Percentiles rank a stretch among this genome's conserved stretches.
These are phyloP conservation scores for Himalopsyche phryganea DNA, from an alignment of 1,140 invertebrate species.

Conservation along the genomic window DNA sequence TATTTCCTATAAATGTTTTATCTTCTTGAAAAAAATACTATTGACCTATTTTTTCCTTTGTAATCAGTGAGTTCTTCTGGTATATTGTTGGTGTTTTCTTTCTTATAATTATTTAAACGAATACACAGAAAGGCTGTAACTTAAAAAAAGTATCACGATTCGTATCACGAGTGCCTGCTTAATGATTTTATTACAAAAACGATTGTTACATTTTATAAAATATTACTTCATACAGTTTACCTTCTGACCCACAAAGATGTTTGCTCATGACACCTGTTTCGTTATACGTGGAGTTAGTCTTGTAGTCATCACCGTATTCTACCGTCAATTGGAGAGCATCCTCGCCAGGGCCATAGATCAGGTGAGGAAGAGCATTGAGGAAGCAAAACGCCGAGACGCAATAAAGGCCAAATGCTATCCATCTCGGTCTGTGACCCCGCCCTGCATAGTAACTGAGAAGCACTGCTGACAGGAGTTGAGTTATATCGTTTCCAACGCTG, in stretches of 20 bases:
- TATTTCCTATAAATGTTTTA: no score
- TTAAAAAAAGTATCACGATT: no score
- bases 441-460: constrained; percentile 67
- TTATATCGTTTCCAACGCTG: constrained; percentile 67
- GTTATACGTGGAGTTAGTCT: constrained; percentile 3
- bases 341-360: constrained; percentile 68
- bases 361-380: constrained; percentile 67
- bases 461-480: constrained; percentile 56
- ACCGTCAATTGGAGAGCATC: constrained; percentile 63
- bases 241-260: constrained; percentile 38
- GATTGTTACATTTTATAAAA: no score
- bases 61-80: no score
- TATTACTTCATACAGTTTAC: no score
- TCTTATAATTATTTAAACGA: no score
- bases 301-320: constrained; percentile 52
- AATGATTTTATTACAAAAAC: no score
- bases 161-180: no score
- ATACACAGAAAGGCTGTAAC: no score
- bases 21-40: no score
- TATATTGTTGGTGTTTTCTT: no score
- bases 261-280: constrained; percentile 34
- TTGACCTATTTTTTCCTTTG: no score
- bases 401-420: constrained; percentile 68
- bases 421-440: constrained; percentile 64
- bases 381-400: constrained; percentile 68